phyloP scores from a whole-genome alignment of 2,113 vertebrate genomes.

The Passer domesticus region DNA sequence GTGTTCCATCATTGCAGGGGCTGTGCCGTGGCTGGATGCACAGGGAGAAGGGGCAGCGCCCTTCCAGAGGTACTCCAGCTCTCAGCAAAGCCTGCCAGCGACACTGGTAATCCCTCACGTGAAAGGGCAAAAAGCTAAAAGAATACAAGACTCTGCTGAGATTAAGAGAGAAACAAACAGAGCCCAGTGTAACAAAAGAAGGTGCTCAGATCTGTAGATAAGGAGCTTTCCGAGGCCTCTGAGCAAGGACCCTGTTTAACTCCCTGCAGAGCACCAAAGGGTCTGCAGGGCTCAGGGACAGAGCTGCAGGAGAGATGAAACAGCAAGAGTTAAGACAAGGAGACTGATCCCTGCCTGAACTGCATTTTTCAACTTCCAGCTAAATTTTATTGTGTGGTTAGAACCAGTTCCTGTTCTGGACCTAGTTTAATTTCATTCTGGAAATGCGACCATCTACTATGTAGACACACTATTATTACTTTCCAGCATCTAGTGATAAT shows the following conservation, averaged over 20 bases:
- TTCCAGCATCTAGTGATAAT: conserved; percentile 16
- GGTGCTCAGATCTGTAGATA: conserved; percentile 55
- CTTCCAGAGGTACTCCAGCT: neutral
- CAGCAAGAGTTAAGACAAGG: neutral
- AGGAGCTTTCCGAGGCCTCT: conserved; percentile 29
- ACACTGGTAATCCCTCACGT: conserved; percentile 13
- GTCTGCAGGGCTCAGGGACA: neutral
- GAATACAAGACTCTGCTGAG: conserved; percentile 45
- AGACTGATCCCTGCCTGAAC: neutral
- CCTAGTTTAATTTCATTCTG: conserved; percentile 16
- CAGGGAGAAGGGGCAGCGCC: neutral
- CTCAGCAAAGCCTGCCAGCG: neutral
- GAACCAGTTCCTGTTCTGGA: conserved; percentile 22
- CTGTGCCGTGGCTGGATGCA: neutral
- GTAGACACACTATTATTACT: neutral
- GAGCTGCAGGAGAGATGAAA: neutral
- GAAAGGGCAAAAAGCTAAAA: conserved; percentile 63
- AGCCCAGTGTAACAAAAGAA: conserved; percentile 36
- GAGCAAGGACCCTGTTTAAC: conserved; percentile 54
- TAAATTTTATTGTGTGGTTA: conserved; percentile 2
- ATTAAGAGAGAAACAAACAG: conserved; percentile 56
- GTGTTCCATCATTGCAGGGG: neutral
- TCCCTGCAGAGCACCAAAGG: conserved; percentile 27
- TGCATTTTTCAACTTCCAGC: conserved; percentile 13
- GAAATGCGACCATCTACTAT: neutral